These are phyloP conservation scores for Euura lappo DNA, from an alignment of 1,140 invertebrate species.

Conservation along the genomic window DNA sequence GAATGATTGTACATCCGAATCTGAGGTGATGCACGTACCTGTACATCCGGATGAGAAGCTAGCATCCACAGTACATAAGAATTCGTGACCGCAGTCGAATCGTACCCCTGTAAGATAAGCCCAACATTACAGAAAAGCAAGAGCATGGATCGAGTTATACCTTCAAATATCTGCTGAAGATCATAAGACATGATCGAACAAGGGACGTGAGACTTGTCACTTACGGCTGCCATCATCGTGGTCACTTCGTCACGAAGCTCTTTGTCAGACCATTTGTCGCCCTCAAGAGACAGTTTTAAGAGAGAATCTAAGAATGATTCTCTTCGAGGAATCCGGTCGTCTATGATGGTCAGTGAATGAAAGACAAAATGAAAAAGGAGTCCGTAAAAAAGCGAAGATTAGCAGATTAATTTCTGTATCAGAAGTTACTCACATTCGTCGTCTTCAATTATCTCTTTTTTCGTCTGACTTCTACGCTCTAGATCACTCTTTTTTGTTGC, in stretches of 20 bases:
- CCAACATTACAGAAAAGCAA: not conserved
- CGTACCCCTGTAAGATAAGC: conserved; percentile 67
- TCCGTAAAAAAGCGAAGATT: too few relatives aligned
- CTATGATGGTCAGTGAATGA: not conserved
- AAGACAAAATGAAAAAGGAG: too few relatives aligned
- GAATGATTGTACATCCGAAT: not conserved
- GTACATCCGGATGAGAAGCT: conserved; percentile 66
- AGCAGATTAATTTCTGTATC: too few relatives aligned
- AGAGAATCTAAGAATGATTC: conserved; percentile 70
- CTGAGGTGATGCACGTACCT: conserved; percentile 44
- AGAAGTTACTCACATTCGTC: too few relatives aligned
- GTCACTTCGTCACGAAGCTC: conserved; percentile 78
- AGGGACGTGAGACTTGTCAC: not conserved
- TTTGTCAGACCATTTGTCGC: conserved; percentile 55
- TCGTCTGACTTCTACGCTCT: conserved; percentile 22
- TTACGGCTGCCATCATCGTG: conserved; percentile 74
- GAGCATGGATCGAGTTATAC: not conserved
- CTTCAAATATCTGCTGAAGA: not conserved
- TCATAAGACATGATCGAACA: too few relatives aligned
- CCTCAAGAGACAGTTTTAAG: conserved; percentile 53
- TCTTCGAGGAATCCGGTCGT: conserved; percentile 31
- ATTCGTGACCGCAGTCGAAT: conserved; percentile 72
- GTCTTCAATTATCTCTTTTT: too few relatives aligned
- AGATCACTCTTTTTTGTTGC: conserved; percentile 41
- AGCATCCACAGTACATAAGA: conserved; percentile 67